Base-by-base conservation (phyloP, 2,113 vertebrate genomes). In the Bostrychus sinensis region DNA sequence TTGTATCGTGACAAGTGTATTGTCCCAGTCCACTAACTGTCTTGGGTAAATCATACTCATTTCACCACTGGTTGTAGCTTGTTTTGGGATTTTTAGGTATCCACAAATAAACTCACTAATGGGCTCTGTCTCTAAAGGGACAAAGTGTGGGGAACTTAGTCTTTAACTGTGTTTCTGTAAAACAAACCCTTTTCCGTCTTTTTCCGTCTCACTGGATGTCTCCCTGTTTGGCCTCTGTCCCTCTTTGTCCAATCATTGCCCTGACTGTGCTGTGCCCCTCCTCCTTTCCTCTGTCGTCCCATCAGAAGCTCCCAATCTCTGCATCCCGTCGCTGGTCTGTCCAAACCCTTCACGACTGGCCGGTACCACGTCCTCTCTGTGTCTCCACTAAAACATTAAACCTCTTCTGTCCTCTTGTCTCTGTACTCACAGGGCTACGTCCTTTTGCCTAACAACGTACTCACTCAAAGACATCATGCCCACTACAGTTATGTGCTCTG, bases 321-420 rank as follows among this genome's bases (percentile, higher is more conserved):
- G 92, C 92, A 90, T 93, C 93, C 84, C 95, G 96, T 63, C 95
- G 96, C 92, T 98, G 96, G 96, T 98, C 96, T 91, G 95, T 98
- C 90, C 95, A 98, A 95, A 95, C 94, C 87, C 92, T 97, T 93
- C 95, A 94, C 92, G 96, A 98, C 92, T 98, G 95, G 94, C 95
- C 95, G 96, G 96, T 98, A 97, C 91, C 94, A 92, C 94, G 72
- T 66, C 66, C 66, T 61, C 19, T 71, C 53, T 39, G 42, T 57
- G 51, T 61, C 25, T 37, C 28, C 26, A 30, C 54, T 51, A n/a
- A 8, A 16, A 22, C 16, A 23, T 64, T 59, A 19, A 28, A 41
- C 10, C 7, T 36, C 26, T 4, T 34, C 36, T 32, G 39, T 28
- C 23, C 5, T 6, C 34, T 7, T 10, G 3, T 60, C 2, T 3